Conservation (phyloP, 2,888 invertebrate genomes). For the Alitta virens region DNA sequence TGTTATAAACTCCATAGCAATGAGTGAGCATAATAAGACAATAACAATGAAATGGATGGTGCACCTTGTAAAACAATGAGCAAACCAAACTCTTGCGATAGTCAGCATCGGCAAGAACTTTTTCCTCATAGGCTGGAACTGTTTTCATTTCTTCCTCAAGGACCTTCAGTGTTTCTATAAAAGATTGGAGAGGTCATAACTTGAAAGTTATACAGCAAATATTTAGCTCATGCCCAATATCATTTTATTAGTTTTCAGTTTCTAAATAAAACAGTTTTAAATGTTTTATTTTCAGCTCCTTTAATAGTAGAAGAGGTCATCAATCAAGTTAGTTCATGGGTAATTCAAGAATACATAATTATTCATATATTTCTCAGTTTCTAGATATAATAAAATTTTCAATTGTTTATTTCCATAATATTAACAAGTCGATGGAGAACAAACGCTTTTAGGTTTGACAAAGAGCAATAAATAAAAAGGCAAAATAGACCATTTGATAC, state of each 20-base stretch:
- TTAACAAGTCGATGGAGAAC: not conserved
- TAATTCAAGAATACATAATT: not conserved
- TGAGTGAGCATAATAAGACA: not conserved
- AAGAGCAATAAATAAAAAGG: not conserved
- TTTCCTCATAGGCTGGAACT: slow-evolving; percentile 62
- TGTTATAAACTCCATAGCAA: too few relatives aligned
- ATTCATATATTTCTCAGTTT: not conserved
- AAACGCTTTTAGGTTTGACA: not conserved
- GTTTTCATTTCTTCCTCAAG: slow-evolving; percentile 63
- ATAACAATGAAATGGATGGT: not conserved
- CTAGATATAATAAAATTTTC: not conserved
- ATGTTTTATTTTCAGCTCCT: not conserved
- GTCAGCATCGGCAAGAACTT: slow-evolving; percentile 69
- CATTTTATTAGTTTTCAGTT: too few relatives aligned
- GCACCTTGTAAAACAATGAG: slow-evolving; percentile 77
- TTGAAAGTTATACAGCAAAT: too few relatives aligned
- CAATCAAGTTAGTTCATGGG: too few relatives aligned
- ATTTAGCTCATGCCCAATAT: too few relatives aligned
- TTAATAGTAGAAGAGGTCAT: not conserved
- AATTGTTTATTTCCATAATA: too few relatives aligned
- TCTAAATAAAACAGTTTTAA: too few relatives aligned
- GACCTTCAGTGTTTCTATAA: slow-evolving; percentile 59
- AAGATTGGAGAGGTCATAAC: not conserved
- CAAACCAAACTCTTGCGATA: slow-evolving; percentile 72
- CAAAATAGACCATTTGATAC: not conserved